A percentile compares a stretch with the other conserved stretches of the same genome.
phyloP scores from a whole-genome alignment of 2,888 invertebrate species.

The Hemistola chrysoprasaria region DNA sequence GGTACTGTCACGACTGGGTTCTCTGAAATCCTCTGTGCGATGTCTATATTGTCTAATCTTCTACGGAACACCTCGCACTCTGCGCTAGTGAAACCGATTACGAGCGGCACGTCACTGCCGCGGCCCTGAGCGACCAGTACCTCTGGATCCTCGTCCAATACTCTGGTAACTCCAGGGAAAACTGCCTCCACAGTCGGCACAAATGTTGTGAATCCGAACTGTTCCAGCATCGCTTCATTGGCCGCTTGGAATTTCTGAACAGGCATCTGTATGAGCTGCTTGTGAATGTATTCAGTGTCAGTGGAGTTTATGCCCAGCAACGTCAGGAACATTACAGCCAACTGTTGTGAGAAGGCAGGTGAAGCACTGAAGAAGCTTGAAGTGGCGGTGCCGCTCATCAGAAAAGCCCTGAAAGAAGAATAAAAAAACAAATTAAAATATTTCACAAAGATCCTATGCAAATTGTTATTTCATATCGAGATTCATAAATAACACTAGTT shows the following conservation, averaged over 20 bases:
- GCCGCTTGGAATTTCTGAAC: conserved; percentile 52
- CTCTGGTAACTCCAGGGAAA: conserved; percentile 51
- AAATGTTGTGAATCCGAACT: conserved; percentile 53
- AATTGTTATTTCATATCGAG: too few relatives aligned
- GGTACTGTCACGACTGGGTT: conserved; percentile 47
- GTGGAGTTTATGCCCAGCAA: conserved; percentile 67
- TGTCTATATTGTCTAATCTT: conserved; percentile 48
- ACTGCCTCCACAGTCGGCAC: conserved; percentile 59
- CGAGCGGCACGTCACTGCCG: conserved; percentile 55
- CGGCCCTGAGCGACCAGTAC: conserved; percentile 47
- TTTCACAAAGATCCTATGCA: too few relatives aligned
- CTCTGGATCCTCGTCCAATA: conserved; percentile 63
- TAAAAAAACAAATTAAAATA: too few relatives aligned
- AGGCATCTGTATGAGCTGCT: conserved; percentile 48
- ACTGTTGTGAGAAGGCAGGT: conserved; percentile 47
- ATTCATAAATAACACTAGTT: too few relatives aligned
- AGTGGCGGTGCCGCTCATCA: conserved; percentile 62
- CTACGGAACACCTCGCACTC: conserved; percentile 63
- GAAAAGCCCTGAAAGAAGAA: conserved; percentile 52
- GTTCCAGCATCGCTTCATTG: conserved; percentile 47
- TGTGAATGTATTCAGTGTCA: conserved; percentile 50
- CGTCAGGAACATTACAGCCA: conserved; percentile 46
- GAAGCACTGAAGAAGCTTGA: conserved; percentile 53
- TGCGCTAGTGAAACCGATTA: conserved; percentile 58
- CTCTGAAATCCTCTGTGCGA: conserved; percentile 39